Base-by-base conservation (phyloP, 2,888 invertebrate species). In the Thymelicus sylvestris region DNA sequence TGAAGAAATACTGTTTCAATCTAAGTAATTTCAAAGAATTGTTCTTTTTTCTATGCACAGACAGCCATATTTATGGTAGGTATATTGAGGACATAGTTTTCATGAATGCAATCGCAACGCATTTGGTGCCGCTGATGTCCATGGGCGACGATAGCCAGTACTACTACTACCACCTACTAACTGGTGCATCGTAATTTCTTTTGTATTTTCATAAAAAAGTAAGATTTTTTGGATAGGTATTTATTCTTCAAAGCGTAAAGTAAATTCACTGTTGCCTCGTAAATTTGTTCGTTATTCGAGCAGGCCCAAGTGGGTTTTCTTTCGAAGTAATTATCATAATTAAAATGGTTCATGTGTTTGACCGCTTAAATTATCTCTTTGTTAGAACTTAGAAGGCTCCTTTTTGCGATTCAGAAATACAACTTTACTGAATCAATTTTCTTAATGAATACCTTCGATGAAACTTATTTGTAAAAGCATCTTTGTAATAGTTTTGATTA, bases 371-470 rank as follows among this genome's bases (percentile, higher is more conserved):
- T 63, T 41, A 48, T 69, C 48, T 59, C 59, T 59, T 61, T 52
- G n/a, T 52, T 61, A 61, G 31, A 72, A 63, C n/a, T 52, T 61
- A 61, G 31, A 72, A 63, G 75, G 73, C 31, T 60, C 73, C 75
- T 72, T 70, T 78, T 81, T 80, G 19, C 80, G 82, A 80, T 78
- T 81, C 81, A 77, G 83, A 81, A 82, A 79, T 78, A 78, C 80
- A 81, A 80, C 79, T 79, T 83, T 83, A 85, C 84, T 82, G 78
- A 82, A 81, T 81, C 78, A 77, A 81, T 81, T 75, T 75, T 77
- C 74, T 79, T 80, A 79, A 76, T 74, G 76, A 75, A 66, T 55
- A 60, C 57, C 59, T 66, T 72, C 57, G 69, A 69, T 55, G 63
- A 24, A 10, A 52, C 31, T 31, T 31, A 31, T 41, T 57, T 67